A percentile compares a stretch with the other conserved stretches of the same genome.
Evolutionary conservation across 2,888 invertebrate genomes (phyloP).

Genomic region (Platycheirus rosarum): DNA sequence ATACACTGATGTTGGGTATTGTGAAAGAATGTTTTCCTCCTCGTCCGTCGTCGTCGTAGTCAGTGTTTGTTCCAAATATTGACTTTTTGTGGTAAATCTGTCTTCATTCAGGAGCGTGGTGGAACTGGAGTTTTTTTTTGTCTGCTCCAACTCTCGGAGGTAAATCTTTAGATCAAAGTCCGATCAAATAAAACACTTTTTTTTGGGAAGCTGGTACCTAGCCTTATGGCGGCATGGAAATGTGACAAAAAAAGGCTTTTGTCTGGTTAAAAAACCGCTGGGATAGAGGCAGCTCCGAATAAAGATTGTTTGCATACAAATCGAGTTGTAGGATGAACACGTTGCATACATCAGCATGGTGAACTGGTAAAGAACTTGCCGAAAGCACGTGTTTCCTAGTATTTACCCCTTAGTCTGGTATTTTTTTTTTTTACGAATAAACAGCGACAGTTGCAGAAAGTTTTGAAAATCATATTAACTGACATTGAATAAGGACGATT

Average conservation of each 20-base stretch:
- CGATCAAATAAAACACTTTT: constrained; percentile 60
- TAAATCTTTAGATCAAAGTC: constrained; percentile 65
- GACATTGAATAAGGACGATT: no score
- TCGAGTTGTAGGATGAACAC: constrained; percentile 11
- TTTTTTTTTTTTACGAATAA: no score
- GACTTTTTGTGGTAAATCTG: constrained; percentile 65
- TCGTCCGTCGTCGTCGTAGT: constrained; percentile 9
- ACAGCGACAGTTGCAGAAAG: no score
- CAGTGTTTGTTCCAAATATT: constrained; percentile 61
- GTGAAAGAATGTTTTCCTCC: constrained; percentile 20
- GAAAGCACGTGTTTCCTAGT: constrained; percentile 40
- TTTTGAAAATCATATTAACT: no score
- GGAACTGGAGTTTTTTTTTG: constrained; percentile 1
- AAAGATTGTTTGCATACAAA: constrained; percentile 27
- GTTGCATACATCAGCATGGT: no score
- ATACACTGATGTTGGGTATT: constrained; percentile 22
- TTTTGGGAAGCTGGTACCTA: constrained; percentile 24
- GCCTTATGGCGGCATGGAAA: constrained; percentile 36
- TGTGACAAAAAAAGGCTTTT: constrained; percentile 36
- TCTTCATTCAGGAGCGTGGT: constrained; percentile 34
- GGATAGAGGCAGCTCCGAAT: constrained; percentile 16
- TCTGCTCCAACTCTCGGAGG: not conserved
- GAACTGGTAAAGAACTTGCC: constrained; percentile 32
- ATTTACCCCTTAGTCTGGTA: constrained; percentile 53
- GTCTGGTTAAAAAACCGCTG: constrained; percentile 49